phyloP scores from a whole-genome alignment of 1,140 invertebrate genomes.

The Drosophila varians region DNA sequence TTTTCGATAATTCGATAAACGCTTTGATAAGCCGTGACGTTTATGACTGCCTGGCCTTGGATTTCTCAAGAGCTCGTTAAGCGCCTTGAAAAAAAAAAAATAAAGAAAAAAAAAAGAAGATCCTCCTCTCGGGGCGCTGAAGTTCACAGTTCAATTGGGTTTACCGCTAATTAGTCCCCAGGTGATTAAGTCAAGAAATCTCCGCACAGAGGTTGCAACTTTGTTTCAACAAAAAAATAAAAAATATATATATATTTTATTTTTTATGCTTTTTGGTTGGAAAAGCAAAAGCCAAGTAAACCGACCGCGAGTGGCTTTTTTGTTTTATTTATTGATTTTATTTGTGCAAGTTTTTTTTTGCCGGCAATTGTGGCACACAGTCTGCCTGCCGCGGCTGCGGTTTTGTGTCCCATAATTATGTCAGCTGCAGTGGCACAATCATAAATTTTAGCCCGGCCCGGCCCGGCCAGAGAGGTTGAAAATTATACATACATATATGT shows the following conservation, averaged over 20 bases:
- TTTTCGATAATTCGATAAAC: constrained; percentile 47
- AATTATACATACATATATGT: too few relatives aligned
- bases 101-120: too few relatives aligned
- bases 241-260: not conserved
- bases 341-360: constrained; percentile 44
- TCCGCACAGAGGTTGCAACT: constrained; percentile 16
- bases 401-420: constrained; percentile 74
- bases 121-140: constrained; percentile 7
- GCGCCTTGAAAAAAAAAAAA: too few relatives aligned
- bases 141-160: constrained; percentile 76
- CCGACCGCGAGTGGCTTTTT: constrained; percentile 53
- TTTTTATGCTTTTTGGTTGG: constrained; percentile 29
- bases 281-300: too few relatives aligned
- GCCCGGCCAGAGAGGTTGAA: too few relatives aligned
- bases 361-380: constrained; percentile 2
- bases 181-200: not conserved
- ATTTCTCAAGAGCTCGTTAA: too few relatives aligned
- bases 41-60: constrained; percentile 38
- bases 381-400: constrained; percentile 42
- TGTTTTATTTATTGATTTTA: constrained; percentile 80
- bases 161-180: constrained; percentile 63
- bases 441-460: constrained; percentile 72
- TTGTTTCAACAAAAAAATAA: not conserved
- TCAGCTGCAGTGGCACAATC: constrained; percentile 74
- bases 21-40: constrained; percentile 50